These are phyloP conservation scores for Argynnis bischoffii DNA, from an alignment of 2,888 invertebrate genomes.

Conservation along the genomic window DNA sequence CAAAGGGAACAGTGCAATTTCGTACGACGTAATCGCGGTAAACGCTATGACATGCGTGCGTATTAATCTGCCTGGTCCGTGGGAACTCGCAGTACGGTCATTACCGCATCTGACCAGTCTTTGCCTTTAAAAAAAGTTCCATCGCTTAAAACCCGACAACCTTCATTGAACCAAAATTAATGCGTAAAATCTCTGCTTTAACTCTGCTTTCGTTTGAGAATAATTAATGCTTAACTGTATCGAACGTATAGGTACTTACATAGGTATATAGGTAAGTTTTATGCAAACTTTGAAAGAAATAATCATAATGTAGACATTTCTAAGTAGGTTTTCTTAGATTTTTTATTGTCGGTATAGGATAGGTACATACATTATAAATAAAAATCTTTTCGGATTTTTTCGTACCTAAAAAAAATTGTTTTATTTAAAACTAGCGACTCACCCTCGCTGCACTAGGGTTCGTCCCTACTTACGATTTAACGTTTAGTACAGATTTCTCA, in stretches of 20 bases:
- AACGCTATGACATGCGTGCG: slow-evolving; percentile 46
- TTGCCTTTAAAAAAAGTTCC: slow-evolving; percentile 19
- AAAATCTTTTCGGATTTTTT: too few species aligned
- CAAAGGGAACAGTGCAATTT: slow-evolving; percentile 34
- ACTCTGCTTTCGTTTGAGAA: slow-evolving; percentile 5
- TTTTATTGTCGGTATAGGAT: too few species aligned
- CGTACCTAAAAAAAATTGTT: too few species aligned
- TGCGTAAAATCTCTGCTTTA: slow-evolving; percentile 11
- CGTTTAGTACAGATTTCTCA: too few species aligned
- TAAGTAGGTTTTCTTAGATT: too few species aligned
- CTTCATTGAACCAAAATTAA: slow-evolving; percentile 12
- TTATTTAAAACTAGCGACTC: too few species aligned
- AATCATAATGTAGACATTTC: too few species aligned
- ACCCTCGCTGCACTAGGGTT: too few species aligned
- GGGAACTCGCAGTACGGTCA: slow-evolving; percentile 37
- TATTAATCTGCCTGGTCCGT: slow-evolving; percentile 40
- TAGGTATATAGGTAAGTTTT: too few species aligned
- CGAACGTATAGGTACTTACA: background rate
- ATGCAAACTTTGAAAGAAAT: too few species aligned
- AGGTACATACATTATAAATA: too few species aligned
- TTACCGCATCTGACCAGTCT: slow-evolving; percentile 28
- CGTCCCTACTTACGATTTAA: too few species aligned
- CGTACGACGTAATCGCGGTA: slow-evolving; percentile 42
- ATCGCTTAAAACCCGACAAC: slow-evolving; percentile 10
- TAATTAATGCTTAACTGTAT: slow-evolving; percentile 9